A percentile compares a stretch with the other conserved stretches of the same genome.
Evolutionary conservation across 53 echinoderm and acorn worm species (phyloP).

Genomic region (Holothuria leucospilota): DNA sequence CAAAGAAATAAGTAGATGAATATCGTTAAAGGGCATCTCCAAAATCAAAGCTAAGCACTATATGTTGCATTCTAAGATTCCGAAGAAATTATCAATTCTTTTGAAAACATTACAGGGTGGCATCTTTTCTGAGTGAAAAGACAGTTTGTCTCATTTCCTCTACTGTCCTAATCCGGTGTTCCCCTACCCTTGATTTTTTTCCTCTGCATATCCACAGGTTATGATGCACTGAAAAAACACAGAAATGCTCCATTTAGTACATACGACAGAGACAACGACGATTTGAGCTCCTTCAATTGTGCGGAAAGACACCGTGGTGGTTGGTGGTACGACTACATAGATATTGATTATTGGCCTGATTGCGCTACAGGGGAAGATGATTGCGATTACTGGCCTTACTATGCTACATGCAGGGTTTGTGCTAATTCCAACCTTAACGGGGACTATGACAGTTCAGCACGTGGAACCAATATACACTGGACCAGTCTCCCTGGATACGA

Average conservation of each 20-base stretch:
- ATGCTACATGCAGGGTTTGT: neutral
- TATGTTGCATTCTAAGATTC: no score
- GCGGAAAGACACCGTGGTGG: no score
- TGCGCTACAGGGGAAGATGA: neutral
- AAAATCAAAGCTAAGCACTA: no score
- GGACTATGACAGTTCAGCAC: neutral
- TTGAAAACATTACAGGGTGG: no score
- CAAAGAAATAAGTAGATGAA: no score
- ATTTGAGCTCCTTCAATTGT: neutral
- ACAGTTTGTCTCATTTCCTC: no score
- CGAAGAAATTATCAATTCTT: no score
- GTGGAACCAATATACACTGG: conserved; percentile 4
- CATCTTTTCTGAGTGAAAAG: no score
- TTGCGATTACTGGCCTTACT: neutral
- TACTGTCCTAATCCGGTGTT: no score
- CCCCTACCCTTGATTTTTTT: no score
- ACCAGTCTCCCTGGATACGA: neutral
- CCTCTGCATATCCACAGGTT: neutral
- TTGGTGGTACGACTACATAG: neutral
- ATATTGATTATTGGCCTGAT: neutral
- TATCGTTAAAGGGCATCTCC: no score
- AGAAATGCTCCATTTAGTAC: neutral
- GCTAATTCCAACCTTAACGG: neutral
- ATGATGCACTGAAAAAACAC: neutral
- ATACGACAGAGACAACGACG: conserved; percentile 7